These are phyloP conservation scores for Promerops cafer DNA, from an alignment of 2,113 vertebrate species.

Conservation along the genomic window DNA sequence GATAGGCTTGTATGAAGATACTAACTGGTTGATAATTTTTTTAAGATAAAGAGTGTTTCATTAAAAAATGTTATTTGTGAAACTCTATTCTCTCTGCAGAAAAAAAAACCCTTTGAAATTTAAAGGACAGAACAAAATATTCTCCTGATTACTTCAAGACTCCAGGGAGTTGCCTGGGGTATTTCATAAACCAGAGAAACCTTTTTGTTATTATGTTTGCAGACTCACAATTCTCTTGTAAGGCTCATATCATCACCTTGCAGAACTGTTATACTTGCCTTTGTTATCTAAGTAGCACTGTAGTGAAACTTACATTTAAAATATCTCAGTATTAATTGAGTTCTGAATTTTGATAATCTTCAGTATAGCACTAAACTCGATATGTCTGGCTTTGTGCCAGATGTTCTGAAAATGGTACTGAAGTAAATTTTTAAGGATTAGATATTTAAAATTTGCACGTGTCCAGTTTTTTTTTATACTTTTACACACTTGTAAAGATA, in stretches of 20 bases:
- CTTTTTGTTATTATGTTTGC: background rate
- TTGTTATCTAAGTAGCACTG: background rate
- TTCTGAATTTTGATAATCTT: background rate
- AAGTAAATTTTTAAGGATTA: background rate
- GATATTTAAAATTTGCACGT: background rate
- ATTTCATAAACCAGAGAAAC: background rate
- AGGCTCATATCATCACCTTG: background rate
- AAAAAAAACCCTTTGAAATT: background rate
- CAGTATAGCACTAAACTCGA: accelerated
- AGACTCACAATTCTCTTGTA: background rate
- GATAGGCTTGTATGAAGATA: background rate
- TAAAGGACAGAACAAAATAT: background rate
- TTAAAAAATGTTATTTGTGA: background rate
- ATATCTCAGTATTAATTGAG: background rate
- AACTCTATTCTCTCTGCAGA: background rate
- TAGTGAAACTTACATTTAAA: background rate
- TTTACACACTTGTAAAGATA: background rate
- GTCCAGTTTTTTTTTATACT: background rate
- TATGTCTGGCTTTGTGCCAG: background rate
- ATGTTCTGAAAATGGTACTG: background rate
- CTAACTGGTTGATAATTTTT: background rate
- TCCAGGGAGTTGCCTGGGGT: background rate
- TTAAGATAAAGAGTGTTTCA: background rate
- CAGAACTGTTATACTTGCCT: background rate
- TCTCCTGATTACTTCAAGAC: background rate